Conservation (phyloP, 1,140 invertebrate genomes). For the Polypedilum vanderplanki region DNA sequence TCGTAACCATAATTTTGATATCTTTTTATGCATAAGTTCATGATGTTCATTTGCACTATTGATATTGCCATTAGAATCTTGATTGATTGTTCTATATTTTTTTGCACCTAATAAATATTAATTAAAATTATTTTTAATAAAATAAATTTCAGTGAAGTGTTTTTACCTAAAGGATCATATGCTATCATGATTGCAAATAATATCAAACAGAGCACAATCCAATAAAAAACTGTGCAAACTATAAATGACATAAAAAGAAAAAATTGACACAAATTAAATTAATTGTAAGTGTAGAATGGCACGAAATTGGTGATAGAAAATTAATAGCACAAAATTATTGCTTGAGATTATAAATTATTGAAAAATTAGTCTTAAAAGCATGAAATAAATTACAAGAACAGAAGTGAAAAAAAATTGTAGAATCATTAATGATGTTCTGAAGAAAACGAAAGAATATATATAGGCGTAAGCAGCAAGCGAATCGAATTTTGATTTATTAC, state of each 20-base stretch:
- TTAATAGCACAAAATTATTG: no score
- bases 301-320: no score
- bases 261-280: background rate
- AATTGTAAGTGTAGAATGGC: no score
- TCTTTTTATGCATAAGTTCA: slow-evolving; percentile 50
- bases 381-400: no score
- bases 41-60: slow-evolving; percentile 51
- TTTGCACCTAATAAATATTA: slow-evolving; percentile 41
- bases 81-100: slow-evolving; percentile 43
- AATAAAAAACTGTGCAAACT: slow-evolving; percentile 72
- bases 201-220: slow-evolving; percentile 66
- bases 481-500: no score
- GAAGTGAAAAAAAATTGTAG: no score
- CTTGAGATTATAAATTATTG: no score
- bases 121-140: background rate
- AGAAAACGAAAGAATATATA: no score
- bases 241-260: slow-evolving; percentile 36
- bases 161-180: slow-evolving; percentile 68
- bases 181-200: slow-evolving; percentile 67
- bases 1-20: slow-evolving; percentile 58
- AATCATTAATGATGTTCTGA: no score
- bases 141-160: background rate
- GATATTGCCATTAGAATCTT: slow-evolving; percentile 35
- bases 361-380: no score
- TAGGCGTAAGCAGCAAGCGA: no score